phyloP scores from a whole-genome alignment of 2,888 invertebrate genomes.

The Autographa gamma region DNA sequence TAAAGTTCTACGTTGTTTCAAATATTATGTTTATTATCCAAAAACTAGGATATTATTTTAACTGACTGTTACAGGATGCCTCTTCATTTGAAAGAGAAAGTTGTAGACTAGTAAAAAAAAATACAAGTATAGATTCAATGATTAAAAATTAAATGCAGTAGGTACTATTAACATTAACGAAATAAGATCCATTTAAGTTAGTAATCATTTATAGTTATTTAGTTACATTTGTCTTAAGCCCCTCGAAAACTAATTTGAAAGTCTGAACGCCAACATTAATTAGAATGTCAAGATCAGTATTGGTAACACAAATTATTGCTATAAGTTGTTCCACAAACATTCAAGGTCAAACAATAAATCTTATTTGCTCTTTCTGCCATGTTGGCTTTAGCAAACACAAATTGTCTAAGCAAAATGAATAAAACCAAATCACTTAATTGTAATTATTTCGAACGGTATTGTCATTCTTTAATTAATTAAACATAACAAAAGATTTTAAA shows the following conservation, averaged over 20 bases:
- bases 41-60: no score
- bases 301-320: slow-evolving; percentile 8
- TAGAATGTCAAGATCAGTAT: slow-evolving; percentile 4
- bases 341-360: slow-evolving; percentile 12
- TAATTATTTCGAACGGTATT: background rate
- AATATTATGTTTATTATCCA: no score
- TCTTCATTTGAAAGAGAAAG: no score
- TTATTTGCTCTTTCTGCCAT: background rate
- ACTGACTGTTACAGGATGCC: no score
- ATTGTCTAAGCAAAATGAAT: background rate
- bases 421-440: background rate
- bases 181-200: no score
- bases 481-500: no score
- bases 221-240: background rate
- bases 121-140: no score
- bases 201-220: background rate
- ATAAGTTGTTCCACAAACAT: background rate
- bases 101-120: no score
- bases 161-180: no score
- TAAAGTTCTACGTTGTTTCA: no score
- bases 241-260: background rate
- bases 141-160: no score
- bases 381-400: background rate
- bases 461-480: background rate
- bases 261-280: slow-evolving; percentile 5